Conservation (phyloP, 2,113 vertebrate genomes). For the Motacilla tschutschensis region DNA sequence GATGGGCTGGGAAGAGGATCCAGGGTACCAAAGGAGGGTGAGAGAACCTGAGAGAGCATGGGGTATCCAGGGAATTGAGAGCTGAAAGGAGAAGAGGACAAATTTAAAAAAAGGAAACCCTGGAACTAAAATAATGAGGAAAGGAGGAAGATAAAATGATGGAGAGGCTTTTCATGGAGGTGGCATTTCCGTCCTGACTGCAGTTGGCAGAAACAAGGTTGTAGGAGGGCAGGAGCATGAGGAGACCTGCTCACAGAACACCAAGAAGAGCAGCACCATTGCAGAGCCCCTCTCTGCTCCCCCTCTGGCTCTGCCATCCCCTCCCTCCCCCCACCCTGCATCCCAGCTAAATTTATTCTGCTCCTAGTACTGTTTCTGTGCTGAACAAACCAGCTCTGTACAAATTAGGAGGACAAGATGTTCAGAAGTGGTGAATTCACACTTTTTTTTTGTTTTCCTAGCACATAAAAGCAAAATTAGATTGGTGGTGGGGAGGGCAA, state of each 20-base stretch:
- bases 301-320: not conserved
- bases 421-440: conserved; percentile 60
- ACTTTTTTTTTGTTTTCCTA: conserved; percentile 36
- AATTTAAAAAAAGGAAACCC: accelerated
- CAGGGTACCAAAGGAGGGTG: not conserved
- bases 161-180: not conserved
- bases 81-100: not conserved
- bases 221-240: not conserved
- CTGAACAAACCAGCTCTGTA: conserved; percentile 20
- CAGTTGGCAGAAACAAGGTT: not conserved
- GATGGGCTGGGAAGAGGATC: not conserved
- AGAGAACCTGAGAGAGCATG: not conserved
- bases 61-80: not conserved
- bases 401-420: conserved; percentile 60
- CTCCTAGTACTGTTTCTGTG: not conserved
- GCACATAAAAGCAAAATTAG: conserved; percentile 50
- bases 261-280: not conserved
- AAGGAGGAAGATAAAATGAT: not conserved
- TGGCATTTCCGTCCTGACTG: not conserved
- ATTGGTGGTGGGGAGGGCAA: not conserved
- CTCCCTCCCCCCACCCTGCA: not conserved
- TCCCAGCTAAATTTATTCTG: conserved; percentile 44
- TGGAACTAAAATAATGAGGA: not conserved
- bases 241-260: not conserved
- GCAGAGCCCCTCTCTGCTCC: not conserved